phyloP scores from a whole-genome alignment of 53 echinoderm and acorn worm genomes.

The Paelopatides confundens region DNA sequence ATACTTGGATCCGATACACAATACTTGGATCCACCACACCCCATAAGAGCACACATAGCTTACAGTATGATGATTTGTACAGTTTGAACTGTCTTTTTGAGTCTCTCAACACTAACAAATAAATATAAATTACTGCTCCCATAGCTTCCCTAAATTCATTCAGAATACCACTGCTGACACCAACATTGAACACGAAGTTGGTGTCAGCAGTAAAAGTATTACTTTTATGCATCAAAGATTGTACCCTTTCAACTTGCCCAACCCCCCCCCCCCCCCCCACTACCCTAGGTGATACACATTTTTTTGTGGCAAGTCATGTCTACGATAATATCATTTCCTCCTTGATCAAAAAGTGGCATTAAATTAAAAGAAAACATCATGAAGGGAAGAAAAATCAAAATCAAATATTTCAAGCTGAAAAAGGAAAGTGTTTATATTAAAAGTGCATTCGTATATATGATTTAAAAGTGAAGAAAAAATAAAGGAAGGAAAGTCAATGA shows the following conservation, averaged over 20 bases:
- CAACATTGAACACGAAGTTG: neutral
- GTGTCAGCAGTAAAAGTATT: neutral
- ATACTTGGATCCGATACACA: too few relatives aligned
- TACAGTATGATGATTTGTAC: too few relatives aligned
- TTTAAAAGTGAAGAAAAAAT: neutral
- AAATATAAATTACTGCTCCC: too few relatives aligned
- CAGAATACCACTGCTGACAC: neutral
- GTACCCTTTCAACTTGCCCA: too few relatives aligned
- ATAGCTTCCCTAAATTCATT: neutral
- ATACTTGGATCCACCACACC: too few relatives aligned
- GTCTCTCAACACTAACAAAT: too few relatives aligned
- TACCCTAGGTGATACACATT: too few relatives aligned
- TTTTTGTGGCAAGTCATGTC: too few relatives aligned
- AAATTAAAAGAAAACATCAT: neutral
- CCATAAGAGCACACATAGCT: too few relatives aligned
- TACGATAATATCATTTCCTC: neutral
- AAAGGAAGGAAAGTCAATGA: neutral
- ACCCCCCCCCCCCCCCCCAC: too few relatives aligned
- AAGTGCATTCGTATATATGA: neutral
- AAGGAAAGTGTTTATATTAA: neutral
- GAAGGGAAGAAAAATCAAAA: neutral
- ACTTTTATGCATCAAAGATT: too few relatives aligned
- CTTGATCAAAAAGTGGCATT: neutral
- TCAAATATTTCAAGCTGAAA: neutral
- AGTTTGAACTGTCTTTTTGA: too few relatives aligned